Evolutionary conservation across 2,113 vertebrate genomes (phyloP).

Genomic region (Ophiodon elongatus): DNA sequence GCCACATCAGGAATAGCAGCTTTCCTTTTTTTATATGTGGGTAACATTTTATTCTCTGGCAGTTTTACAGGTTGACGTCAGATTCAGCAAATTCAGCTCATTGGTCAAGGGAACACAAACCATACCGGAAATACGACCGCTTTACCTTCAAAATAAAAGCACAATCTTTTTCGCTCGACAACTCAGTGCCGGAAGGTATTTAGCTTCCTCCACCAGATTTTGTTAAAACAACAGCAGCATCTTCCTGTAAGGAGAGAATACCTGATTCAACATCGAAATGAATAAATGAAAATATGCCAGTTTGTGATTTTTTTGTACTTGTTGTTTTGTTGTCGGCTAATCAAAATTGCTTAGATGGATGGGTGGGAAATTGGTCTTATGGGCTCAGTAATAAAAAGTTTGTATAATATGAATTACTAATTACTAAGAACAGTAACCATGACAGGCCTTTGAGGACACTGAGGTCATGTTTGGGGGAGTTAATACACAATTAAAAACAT

Average conservation of each 20-base stretch:
- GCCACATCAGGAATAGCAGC: neutral
- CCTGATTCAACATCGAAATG: neutral
- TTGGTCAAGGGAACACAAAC: neutral
- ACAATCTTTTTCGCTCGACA: too few relatives aligned
- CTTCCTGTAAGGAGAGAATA: neutral
- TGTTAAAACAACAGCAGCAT: neutral
- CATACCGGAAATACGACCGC: neutral
- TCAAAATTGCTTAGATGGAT: neutral
- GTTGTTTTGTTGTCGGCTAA: neutral
- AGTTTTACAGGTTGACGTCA: conserved; percentile 41
- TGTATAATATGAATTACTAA: too few relatives aligned
- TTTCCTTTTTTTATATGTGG: neutral
- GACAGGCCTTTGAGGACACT: neutral
- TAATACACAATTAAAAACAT: too few relatives aligned
- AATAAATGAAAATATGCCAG: neutral
- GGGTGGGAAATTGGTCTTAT: neutral
- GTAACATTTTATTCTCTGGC: conserved; percentile 13
- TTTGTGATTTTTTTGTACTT: too few relatives aligned
- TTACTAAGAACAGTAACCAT: too few relatives aligned
- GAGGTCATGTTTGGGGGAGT: too few relatives aligned
- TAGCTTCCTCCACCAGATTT: neutral
- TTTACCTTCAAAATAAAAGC: conserved; percentile 43
- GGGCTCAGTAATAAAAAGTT: neutral
- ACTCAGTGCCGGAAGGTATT: neutral
- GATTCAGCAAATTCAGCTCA: neutral